Evolutionary conservation across 2,888 invertebrate species (phyloP), one percentile per base, ranked within the genome.

Genomic region (Amiota minor): DNA sequence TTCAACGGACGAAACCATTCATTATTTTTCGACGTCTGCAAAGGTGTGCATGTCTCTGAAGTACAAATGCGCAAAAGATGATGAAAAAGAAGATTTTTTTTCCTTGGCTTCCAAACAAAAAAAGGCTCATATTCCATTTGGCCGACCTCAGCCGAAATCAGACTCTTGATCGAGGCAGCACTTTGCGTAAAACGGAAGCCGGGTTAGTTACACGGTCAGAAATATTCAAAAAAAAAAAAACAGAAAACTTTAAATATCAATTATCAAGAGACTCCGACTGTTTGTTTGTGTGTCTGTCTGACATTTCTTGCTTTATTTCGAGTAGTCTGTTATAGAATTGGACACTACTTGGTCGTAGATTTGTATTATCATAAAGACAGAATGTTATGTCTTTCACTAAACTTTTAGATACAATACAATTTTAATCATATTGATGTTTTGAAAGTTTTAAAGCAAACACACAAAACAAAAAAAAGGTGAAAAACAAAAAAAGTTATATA

Each of bases 181-280:
- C 50, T 49, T 68, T 74, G 74, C 85, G 84, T 84, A 80, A 80
- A 83, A 84, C 84, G 79, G 85, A 85, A 84, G 85, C 81, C 85
- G 83, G 83, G 84, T 85, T 79, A 75, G 77, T 78, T 81, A 76
- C 78, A 77, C 71, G 74, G 53, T 20, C 55, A 59, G 53, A 69
- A 49, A 71, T n/a, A 50, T 20, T 47, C 12, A 23, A 55, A 62
- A 62, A 20, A 67, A 49, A 71, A 73, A 50, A 70, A 53, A 35
- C 3, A 49, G 14, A 71, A 18, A 49, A 46, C 35, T 35, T 35
- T 6, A 35, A 69, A 69, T 69, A 53, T 55, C 50, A 50, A 23
- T 35, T 53, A 69, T 23, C 55, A 69, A 62, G 14, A 35, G 35
- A 35, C 35, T 23, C 68, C 18, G 23, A 59, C 59, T 23, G 55